Evolutionary conservation across 2,113 vertebrate genomes (phyloP), one percentile per base, ranked within the genome.

Genomic region (Halcyon malimbica): DNA sequence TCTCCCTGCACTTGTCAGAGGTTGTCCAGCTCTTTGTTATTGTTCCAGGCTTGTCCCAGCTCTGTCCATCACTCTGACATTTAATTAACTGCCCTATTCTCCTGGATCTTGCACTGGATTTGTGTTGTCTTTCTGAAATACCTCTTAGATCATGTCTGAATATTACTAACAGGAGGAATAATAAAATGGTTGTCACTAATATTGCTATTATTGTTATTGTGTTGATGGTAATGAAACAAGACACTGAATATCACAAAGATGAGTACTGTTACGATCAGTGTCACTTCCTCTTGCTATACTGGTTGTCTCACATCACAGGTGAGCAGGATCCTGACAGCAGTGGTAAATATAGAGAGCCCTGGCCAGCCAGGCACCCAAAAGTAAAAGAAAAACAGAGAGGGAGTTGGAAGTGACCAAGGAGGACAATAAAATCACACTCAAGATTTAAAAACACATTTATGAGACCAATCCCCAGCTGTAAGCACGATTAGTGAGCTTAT

Each of bases 31-130:
- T 82, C 85, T 87, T 90, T 94, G 65, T 75, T 95, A 44, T 54
- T 91, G 85, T 96, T 95, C 94, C 70, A 82, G 89, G 74, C 93
- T 92, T 96, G 88, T 94, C 80, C 94, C 84, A 93, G 83, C 89
- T 90, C 96, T 97, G 95, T 89, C 96, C 82, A 82, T 97, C 95
- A 96, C 93, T 87, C 90, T 96, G 95, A 95, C 83, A 4, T 96
- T 95, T 96, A 96, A 97, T 97, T 97, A 96, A 96, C 69, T 95
- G 81, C 86, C 93, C 94, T 63, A 53, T 85, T 96, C 85, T 77
- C 78, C 89, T 94, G 81, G 63, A 96, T 78, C 83, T 82, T 85
- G 46, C 57, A 15, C 53, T 12, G 48, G 70, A 50, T 95, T 92
- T 92, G 87, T 77, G 59, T 92, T 93, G 91, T 85, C 63, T 91